phyloP scores from a whole-genome alignment of 2,797 vertebrate genomes.

The Argya squamiceps region DNA sequence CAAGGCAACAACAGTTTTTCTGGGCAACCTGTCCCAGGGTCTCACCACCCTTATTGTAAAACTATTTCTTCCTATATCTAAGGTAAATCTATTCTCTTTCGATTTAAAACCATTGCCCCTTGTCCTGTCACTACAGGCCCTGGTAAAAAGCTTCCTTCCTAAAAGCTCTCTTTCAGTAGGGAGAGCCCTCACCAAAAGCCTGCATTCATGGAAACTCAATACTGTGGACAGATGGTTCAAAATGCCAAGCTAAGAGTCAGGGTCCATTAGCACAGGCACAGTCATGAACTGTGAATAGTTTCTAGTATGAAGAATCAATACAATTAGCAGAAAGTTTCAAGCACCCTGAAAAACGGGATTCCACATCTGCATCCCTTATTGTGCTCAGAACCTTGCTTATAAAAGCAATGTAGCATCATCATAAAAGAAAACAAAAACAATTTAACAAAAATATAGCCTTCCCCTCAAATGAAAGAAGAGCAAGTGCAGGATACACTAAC shows the following conservation, averaged over 20 bases:
- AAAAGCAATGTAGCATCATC: neutral
- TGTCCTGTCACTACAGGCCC: neutral
- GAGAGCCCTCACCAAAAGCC: neutral
- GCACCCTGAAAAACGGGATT: neutral
- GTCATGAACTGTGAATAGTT: neutral
- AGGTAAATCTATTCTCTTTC: neutral
- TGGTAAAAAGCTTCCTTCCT: neutral
- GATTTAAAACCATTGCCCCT: neutral
- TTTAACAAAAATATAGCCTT: neutral
- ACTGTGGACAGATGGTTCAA: neutral
- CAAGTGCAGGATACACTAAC: neutral
- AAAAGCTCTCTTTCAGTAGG: neutral
- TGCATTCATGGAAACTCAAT: neutral
- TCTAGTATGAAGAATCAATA: neutral
- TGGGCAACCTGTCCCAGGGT: neutral
- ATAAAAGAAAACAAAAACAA: neutral
- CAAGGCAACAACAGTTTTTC: neutral
- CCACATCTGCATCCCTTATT: neutral
- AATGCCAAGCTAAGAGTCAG: neutral
- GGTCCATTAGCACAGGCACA: neutral
- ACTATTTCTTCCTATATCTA: neutral
- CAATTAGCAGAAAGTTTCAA: neutral
- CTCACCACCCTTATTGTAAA: fast-evolving
- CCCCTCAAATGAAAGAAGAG: neutral
- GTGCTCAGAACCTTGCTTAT: neutral